Evolutionary conservation across 2,888 invertebrate species (phyloP), one percentile per base, ranked within the genome.

Genomic region (Tanytarsus gracilentus): DNA sequence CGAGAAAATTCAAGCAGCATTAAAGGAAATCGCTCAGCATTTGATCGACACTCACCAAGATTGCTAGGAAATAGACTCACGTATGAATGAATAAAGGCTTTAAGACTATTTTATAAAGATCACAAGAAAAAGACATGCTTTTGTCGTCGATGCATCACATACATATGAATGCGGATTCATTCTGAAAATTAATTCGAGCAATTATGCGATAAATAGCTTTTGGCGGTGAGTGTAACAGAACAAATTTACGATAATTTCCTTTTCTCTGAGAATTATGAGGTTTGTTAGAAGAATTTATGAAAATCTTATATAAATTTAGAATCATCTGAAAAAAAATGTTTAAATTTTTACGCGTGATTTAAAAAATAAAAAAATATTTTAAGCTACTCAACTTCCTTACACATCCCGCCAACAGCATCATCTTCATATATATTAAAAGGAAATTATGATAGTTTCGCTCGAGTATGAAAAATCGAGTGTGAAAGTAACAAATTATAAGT

Each of bases 1-100:
- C 30, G 87, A 88, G 67, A 86, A 90, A 71, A 91, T 97, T 53
- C 95, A 96, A 75, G 82, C 84, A 9, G 93, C 94, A 0, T 77
- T 97, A 1, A 88, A 91, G 68, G 95, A 96, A 69, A 95, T 97
- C 61, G 93, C 93, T 0, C 90, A 93, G 70, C 55, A 55, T 26
- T 25, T 39, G 55, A 55, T 55, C 11, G 30, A 52, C 8, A 52
- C 29, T 5, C 16, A n/a, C n/a, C n/a, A n/a, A 33, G 52, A 6
- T 29, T 52, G 25, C 6, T 16, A 14, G 33, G 18, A n/a, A n/a
- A 52, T 23, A 23, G 14, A 51, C 21, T 8, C 21, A 44, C 4
- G 21, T 4, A 18, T 23, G 25, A 48, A 4, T 48, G 9, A 23
- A 48, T 11, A 48, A 23, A 23, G n/a, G 18, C 3, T 8, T 39